Base-by-base conservation (phyloP, 2,797 vertebrate genomes). In the Streptopelia turtur region DNA sequence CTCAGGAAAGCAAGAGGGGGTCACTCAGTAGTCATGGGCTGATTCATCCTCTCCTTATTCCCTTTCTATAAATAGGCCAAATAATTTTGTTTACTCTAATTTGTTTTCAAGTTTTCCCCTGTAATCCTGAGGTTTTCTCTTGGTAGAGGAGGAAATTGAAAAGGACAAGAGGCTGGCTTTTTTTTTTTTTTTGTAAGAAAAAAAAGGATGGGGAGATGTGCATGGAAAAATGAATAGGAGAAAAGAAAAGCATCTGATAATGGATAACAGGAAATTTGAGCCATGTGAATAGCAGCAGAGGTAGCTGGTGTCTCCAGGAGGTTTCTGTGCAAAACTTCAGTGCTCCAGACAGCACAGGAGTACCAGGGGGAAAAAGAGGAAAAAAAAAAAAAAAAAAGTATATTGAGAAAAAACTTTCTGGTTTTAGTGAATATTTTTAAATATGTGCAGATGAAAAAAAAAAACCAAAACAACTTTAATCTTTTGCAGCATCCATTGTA, bases 11-110 rank as follows among this genome's bases (percentile, higher is more conserved):
- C 93, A 94, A 97, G 90, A 94, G 93, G 43, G 79, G 74, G 82
- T 89, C 83, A 97, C 93, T 97, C 91, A 87, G 94, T 96, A 97
- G 95, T 91, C 95, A 88, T 95, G 39, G 79, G 87, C 96, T 98
- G 97, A 98, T 97, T 98, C 96, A 95, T 96, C 72, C 76, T 93
- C 86, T 95, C 90, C 91, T 97, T 96, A 97, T 95, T 98, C 84
- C 81, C 88, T 93, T 92, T 91, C 88, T 96, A 96, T 97, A 97
- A 97, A 93, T 89, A 93, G 96, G 45, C 14, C 31, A 75, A 70
- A 61, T 59, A 71, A 28, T 83, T 96, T 96, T 96, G 93, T 96
- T 97, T 97, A 68, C 35, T 87, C 70, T 66, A n/a, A 50, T 94
- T 93, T 89, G 95, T 94, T 94, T 91, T 94, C 95, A 94, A 93